Percentiles rank a stretch among this genome's conserved stretches.
Conservation (phyloP, 2,113 vertebrate genomes). For the Rhea americana region DNA sequence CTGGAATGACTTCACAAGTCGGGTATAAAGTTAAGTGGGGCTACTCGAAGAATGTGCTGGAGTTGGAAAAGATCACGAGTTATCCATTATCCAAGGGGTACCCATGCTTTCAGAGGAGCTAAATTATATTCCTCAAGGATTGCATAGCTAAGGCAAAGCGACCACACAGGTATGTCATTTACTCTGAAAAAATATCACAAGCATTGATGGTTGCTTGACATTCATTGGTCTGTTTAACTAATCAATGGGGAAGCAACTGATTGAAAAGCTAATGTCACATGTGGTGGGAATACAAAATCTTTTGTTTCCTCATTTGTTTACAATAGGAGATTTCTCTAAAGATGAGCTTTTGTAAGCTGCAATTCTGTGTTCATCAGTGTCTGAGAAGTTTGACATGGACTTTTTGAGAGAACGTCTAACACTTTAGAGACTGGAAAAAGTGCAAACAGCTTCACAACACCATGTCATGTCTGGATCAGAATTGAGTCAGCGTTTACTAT, state of each 20-base stretch:
- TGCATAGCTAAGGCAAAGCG: not conserved
- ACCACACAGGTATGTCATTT: not conserved
- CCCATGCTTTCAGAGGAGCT: not conserved
- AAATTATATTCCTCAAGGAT: not conserved
- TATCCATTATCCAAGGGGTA: not conserved
- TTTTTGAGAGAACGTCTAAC: not conserved
- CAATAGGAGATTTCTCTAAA: not conserved
- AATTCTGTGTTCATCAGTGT: accelerated
- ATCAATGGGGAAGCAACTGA: not conserved
- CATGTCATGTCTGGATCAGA: not conserved
- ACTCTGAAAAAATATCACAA: not conserved
- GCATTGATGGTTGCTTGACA: not conserved
- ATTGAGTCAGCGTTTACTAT: not conserved
- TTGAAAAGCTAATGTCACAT: not conserved
- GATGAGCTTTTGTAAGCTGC: not conserved
- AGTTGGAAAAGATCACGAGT: not conserved
- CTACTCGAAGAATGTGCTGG: not conserved
- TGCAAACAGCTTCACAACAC: not conserved
- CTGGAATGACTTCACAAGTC: not conserved
- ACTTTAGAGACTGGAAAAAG: not conserved
- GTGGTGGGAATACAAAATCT: not conserved
- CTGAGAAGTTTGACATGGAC: not conserved
- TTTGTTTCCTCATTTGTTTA: not conserved
- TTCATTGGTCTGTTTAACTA: not conserved
- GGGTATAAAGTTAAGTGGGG: not conserved